Conservation (phyloP, 2,888 invertebrate genomes). For the Latheticus oryzae region DNA sequence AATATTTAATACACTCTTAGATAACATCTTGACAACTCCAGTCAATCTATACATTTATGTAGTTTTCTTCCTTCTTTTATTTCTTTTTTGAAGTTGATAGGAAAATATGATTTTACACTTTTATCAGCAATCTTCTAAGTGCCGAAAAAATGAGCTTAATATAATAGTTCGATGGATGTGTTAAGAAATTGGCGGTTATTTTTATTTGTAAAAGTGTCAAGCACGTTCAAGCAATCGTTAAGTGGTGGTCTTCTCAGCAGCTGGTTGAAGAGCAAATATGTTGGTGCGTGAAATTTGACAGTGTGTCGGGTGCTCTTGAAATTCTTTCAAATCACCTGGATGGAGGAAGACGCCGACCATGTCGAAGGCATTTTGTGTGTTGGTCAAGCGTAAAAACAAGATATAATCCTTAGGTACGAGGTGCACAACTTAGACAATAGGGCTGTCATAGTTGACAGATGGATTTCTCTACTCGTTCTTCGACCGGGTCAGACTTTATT, state of each 20-base stretch:
- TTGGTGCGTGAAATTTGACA: slow-evolving; percentile 26
- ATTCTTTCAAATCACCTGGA: slow-evolving; percentile 37
- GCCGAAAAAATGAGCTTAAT: too few species aligned
- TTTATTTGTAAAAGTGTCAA: slow-evolving; percentile 31
- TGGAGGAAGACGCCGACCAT: slow-evolving; percentile 33
- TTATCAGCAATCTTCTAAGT: background rate
- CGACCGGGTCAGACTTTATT: slow-evolving; percentile 43
- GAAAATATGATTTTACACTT: background rate
- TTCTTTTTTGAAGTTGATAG: slow-evolving; percentile 1
- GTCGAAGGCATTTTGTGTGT: slow-evolving; percentile 39
- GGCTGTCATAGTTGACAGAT: slow-evolving; percentile 55
- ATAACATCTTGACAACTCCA: slow-evolving; percentile 30
- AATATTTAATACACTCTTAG: slow-evolving; percentile 33
- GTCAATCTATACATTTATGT: slow-evolving; percentile 28
- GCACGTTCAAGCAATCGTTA: slow-evolving; percentile 18
- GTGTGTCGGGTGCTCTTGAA: slow-evolving; percentile 25
- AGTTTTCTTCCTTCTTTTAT: slow-evolving; percentile 9
- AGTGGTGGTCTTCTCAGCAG: slow-evolving; percentile 22
- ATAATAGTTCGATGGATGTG: slow-evolving; percentile 4
- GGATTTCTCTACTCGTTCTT: slow-evolving; percentile 53
- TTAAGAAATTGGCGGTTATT: slow-evolving; percentile 8
- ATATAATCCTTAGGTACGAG: slow-evolving; percentile 46
- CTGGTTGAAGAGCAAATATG: slow-evolving; percentile 26
- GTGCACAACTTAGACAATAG: slow-evolving; percentile 53
- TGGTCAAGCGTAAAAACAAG: slow-evolving; percentile 48